Evolutionary conservation across 2,113 vertebrate genomes (phyloP).

Genomic region (Gobio gobio): DNA sequence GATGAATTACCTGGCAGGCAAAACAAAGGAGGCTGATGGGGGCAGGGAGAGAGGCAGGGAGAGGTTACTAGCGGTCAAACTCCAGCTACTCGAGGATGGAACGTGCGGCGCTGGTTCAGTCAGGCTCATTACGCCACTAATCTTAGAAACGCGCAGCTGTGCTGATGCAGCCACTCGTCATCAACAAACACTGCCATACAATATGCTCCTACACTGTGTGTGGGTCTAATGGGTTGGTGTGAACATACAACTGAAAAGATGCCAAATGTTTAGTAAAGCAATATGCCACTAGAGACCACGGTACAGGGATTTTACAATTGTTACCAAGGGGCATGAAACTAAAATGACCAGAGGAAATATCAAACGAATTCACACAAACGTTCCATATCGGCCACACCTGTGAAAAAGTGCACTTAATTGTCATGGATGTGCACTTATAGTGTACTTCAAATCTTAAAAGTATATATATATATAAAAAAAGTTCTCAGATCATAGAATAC

Average conservation of each 20-base stretch:
- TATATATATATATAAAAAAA: no score
- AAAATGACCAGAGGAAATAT: neutral
- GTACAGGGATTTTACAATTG: neutral
- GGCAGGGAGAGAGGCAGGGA: neutral
- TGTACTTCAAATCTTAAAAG: no score
- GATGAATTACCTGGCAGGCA: slow-evolving; percentile 53
- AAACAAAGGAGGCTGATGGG: slow-evolving; percentile 48
- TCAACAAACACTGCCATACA: neutral
- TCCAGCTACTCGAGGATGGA: neutral
- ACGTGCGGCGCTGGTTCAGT: slow-evolving; percentile 38
- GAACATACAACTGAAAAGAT: neutral
- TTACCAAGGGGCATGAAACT: neutral
- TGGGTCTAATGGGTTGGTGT: neutral
- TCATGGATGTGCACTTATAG: no score
- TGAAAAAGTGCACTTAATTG: neutral
- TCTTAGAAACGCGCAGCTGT: slow-evolving; percentile 34
- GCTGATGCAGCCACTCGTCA: neutral
- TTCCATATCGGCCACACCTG: neutral
- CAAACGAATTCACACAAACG: neutral
- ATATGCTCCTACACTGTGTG: neutral
- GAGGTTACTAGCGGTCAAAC: slow-evolving; percentile 56
- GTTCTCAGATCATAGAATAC: no score
- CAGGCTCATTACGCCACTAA: slow-evolving; percentile 5
- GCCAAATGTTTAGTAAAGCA: no score
- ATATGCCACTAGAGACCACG: neutral